Evolutionary conservation across 1,140 invertebrate species (phyloP), one percentile per base, ranked within the genome.

Genomic region (Drosophila ironensis): DNA sequence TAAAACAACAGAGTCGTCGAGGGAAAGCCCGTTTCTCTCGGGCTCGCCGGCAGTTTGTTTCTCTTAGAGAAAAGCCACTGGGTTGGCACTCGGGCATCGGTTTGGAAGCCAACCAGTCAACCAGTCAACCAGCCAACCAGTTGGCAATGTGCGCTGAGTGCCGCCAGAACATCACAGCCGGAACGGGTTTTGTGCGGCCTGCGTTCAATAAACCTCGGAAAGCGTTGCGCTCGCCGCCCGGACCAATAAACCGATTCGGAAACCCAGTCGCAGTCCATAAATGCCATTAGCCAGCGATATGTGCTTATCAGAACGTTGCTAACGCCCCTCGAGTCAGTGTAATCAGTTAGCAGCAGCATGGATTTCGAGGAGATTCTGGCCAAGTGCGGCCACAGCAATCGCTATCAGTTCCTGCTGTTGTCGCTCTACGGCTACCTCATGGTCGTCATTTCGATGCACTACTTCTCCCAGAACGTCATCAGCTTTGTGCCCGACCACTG

Each of bases 331-430:
- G 14, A 40, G 16, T 25, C 16, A 14, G 30, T 28, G 14, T 41
- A 68, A 35, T 48, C 35, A 11, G 33, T 22, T 50, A 69, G 8
- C 9, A 17, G 7, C 30, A 70, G 16, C 25, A 81, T 91, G 67
- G 91, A 93, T 68, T 92, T 93, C 45, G 92, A 94, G 67, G 90
- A 90, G 30, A 91, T 93, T 75, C 71, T 93, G 17, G 75, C 88
- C 20, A 90, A 92, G 56, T 91, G 92, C 27, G 93, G 93, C 2
- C 91, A 93, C 66, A 93, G 93, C 71, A 91, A 92, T 41, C 80
- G 82, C 16, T 94, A 92, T 87, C 93, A 94, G 72, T 91, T 91
- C 38, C 71, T 92, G n/a, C 80, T 94, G 3, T 91, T 93, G 72
- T 66, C 35, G 0, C 54, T 74, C 4, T 86, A 86, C 11, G 74